Base-by-base conservation (phyloP, 53 echinoderm and acorn worm genomes). In the Apostichopus leukothele region DNA sequence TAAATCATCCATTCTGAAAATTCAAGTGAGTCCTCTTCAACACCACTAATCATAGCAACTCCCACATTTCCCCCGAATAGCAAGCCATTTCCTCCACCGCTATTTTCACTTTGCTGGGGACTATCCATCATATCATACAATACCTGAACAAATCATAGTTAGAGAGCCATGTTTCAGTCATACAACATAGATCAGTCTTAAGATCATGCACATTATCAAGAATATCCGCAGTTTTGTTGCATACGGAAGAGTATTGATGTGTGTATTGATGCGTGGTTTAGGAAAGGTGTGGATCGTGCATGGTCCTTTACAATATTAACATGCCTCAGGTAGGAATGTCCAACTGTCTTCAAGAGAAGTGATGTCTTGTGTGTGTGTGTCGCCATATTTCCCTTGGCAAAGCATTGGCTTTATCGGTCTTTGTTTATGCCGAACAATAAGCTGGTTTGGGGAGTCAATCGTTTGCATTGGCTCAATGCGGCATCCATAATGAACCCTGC, bases 1-100 rank as follows among this genome's bases (percentile, higher is more conserved):
- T 71, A 18, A 5, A 71, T 67, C 67, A 67, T 67, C 74, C 74
- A 25, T 73, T 73, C 74, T 73, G 74, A 73, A 73, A 73, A 73
- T 6, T 73, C 74, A 23, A 73, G 22, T 23, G 74, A 73, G 12
- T 73, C 74, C 13, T 73, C 74, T 73, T 73, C 74, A 23, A 5
- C 67, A 67, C 18, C 18, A 18, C 67, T 11, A 67, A 67, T 11
- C 67, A 67, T 13, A 67, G 67, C 67, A 73, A 73, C 74, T 73
- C 74, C 74, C 74, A 73, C 74, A 73, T 73, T 73, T 7, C 5
- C 74, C n/a, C 25, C 0, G 25, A 25, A 25, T 25, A 25, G 25
- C 25, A 25, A 25, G 25, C 25, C 25, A 25, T 25, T 25, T 25
- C 25, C 25, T 25, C 25, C 25, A 25, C 25, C 74, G 5, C 74